A percentile compares a stretch with the other conserved stretches of the same genome.
phyloP scores from a whole-genome alignment of 1,140 invertebrate genomes.

The Oscheius sp. region DNA sequence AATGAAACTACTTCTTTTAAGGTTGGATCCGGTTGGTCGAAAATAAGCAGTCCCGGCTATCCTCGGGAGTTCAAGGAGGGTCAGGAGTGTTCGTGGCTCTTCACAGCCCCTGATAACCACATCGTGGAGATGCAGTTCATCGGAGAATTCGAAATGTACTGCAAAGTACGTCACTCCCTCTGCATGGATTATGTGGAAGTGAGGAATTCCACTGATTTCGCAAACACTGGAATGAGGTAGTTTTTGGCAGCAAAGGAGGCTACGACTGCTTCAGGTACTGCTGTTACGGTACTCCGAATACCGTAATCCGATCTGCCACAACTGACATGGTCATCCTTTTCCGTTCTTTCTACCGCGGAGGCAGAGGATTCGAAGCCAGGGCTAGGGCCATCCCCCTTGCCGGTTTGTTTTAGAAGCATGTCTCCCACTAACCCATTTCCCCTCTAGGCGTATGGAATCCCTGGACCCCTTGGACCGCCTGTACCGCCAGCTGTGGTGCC shows the following conservation, averaged over 20 bases:
- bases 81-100: constrained; percentile 60
- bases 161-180: constrained; percentile 55
- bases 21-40: constrained; percentile 45
- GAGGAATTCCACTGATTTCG: constrained; percentile 59
- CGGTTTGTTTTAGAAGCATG: constrained; percentile 29
- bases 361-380: constrained; percentile 58
- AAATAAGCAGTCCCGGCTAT: constrained; percentile 53
- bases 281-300: constrained; percentile 56
- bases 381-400: constrained; percentile 46
- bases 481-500: constrained; percentile 53
- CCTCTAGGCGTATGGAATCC: constrained; percentile 42
- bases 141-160: constrained; percentile 61
- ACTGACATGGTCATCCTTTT: constrained; percentile 60
- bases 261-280: constrained; percentile 48
- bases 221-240: constrained; percentile 60
- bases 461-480: constrained; percentile 53
- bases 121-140: constrained; percentile 56
- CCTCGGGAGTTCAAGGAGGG: constrained; percentile 57
- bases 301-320: constrained; percentile 54
- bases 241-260: not conserved
- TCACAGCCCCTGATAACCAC: constrained; percentile 51
- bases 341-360: constrained; percentile 60
- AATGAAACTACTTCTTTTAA: too few species aligned
- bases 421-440: constrained; percentile 40
- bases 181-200: constrained; percentile 61